Base-by-base conservation (phyloP, 1,140 invertebrate species). In the Philotrypesis tridentata region DNA sequence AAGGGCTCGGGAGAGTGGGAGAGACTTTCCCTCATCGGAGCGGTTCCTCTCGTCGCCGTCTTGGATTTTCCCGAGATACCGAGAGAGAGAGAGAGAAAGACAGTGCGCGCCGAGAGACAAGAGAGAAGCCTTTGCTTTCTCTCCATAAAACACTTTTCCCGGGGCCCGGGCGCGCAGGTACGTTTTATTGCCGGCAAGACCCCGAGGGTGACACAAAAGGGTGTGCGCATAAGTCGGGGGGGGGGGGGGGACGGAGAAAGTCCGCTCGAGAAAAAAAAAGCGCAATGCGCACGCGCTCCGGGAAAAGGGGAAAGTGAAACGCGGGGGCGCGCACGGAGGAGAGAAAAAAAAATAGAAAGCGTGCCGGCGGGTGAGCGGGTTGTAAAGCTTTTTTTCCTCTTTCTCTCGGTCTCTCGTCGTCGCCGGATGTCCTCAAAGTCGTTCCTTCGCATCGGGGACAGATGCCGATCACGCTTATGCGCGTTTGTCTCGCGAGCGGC, bases 51-150 rank as follows among this genome's bases (percentile, higher is more conserved):
- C 33, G 72, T 27, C 60, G 72, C n/a, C 80, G 67, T 61, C 78
- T 25, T 68, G 37, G 61, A 85, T 80, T 84, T 85, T 85, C 68
- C 40, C 31, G 71, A n/a, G n/a, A n/a, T n/a, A n/a, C n/a, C n/a
- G n/a, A n/a, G n/a, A n/a, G n/a, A n/a, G n/a, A n/a, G n/a, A n/a
- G n/a, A n/a, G n/a, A n/a, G n/a, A 72, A 79, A 82, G 72, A 87
- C 79, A 61, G 61, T 21, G 9, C 0, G 1, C 61, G 48, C 21
- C 73, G 29, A 78, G 71, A 68, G 33, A 55, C 40, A 60, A 81
- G n/a, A 75, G 65, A 83, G 80, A 90, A 90, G 86, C 86, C 86
- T 88, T 88, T 88, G 87, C 88, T 90, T 90, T 90, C 88, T 87
- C 88, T 81, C 68, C 40, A 76, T 79, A 60, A 71, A 83, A 83